Percentiles rank a stretch among this genome's conserved stretches.
phyloP scores from a whole-genome alignment of 2,797 vertebrate genomes.

The Lemur catta region DNA sequence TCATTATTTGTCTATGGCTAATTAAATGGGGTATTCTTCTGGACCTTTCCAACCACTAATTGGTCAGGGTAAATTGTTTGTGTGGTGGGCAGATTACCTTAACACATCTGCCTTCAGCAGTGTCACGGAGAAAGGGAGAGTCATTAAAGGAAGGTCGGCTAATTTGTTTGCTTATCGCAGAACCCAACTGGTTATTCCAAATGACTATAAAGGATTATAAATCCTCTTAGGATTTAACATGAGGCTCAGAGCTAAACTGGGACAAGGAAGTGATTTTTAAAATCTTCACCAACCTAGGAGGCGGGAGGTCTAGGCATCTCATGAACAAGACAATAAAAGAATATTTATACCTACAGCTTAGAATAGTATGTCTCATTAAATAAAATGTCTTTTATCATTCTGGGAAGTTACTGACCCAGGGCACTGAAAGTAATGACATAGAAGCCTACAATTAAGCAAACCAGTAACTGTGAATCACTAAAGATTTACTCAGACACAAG shows the following conservation, averaged over 20 bases:
- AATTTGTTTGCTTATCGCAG: conserved; percentile 67
- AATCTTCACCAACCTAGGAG: conserved; percentile 41
- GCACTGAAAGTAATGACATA: neutral
- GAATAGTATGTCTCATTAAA: conserved; percentile 56
- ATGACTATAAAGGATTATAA: conserved; percentile 56
- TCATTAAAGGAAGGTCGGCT: conserved; percentile 52
- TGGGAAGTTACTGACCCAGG: conserved; percentile 57
- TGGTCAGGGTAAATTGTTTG: neutral
- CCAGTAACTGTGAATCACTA: conserved; percentile 41
- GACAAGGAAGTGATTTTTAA: conserved; percentile 45
- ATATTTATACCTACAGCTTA: conserved; percentile 45
- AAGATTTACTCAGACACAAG: conserved; percentile 33
- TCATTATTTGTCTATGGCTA: conserved; percentile 1
- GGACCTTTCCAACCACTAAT: conserved; percentile 64
- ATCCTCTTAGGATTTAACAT: conserved; percentile 58
- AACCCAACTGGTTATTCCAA: conserved; percentile 55
- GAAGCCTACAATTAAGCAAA: conserved; percentile 58
- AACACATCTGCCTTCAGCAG: conserved; percentile 33
- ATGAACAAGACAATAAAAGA: conserved; percentile 22
- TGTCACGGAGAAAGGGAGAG: conserved; percentile 43
- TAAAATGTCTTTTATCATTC: conserved; percentile 43
- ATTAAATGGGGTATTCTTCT: conserved; percentile 61
- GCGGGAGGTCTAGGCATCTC: neutral
- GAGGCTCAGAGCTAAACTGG: conserved; percentile 39
- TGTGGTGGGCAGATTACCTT: conserved; percentile 44